A percentile compares a stretch with the other conserved stretches of the same genome.
Conservation (phyloP, 2,888 invertebrate genomes). For the Erebia ligea region DNA sequence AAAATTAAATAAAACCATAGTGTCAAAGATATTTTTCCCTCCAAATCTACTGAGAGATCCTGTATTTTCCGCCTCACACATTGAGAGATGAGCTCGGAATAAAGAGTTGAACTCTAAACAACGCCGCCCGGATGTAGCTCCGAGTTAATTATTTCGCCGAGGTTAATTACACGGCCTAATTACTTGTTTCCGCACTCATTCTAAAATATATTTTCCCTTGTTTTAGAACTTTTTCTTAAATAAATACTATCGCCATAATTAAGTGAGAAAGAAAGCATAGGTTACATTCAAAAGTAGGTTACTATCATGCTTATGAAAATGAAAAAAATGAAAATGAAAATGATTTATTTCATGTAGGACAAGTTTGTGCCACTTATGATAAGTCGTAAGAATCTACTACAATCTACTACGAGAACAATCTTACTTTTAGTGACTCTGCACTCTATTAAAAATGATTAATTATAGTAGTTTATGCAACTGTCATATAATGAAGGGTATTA, state of each 20-base stretch:
- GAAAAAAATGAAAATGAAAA: no score
- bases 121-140: constrained; percentile 12
- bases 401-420: no score
- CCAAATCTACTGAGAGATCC: neutral
- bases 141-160: constrained; percentile 16
- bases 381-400: no score
- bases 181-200: neutral
- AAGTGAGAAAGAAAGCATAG: neutral
- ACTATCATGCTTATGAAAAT: no score
- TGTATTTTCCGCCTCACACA: neutral
- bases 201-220: neutral
- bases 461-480: no score
- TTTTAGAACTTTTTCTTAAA: neutral
- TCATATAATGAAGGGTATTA: no score
- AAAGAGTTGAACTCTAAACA: neutral
- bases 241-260: neutral
- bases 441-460: no score
- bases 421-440: no score
- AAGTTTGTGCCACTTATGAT: no score
- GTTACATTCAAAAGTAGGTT: no score
- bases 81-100: neutral
- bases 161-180: constrained; percentile 9
- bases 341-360: no score
- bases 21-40: neutral
- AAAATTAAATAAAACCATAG: neutral